Evolutionary conservation across 2,797 vertebrate species (phyloP), one percentile per base, ranked within the genome.

Genomic region (Chiroxiphia lanceolata): DNA sequence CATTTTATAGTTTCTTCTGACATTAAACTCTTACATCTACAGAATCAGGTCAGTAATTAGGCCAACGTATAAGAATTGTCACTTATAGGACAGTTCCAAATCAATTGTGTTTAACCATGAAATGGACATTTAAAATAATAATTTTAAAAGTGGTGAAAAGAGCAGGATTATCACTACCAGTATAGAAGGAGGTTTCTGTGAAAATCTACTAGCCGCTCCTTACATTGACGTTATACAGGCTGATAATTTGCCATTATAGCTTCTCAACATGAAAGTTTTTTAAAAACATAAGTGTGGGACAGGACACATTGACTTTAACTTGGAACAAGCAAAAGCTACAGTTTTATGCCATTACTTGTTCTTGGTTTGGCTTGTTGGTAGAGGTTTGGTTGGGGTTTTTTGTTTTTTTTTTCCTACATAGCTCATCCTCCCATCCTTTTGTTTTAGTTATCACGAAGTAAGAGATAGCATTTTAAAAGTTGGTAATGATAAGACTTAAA

Each of bases 11-110:
- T 59, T 81, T 61, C n/a, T 44, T 59, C 69, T 83, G 61, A 40
- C 34, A 12, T 80, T 89, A 50, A 93, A 77, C 25, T 76, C 57
- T 23, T 60, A 40, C 9, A 38, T 42, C 68, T 82, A 13, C 45
- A 72, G 80, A 96, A 95, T 81, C 69, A 69, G 93, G 87, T 96
- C 92, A 96, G 27, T 87, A 96, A 96, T 93, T 83, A 95, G 95
- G 93, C n/a, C 90, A 88, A 42, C 3, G 0, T 38, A 48, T 42
- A 69, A 87, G 79, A 75, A 65, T 44, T 45, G 3, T 75, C 72
- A 23, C 33, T 74, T 91, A 36, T 1, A 88, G 69, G 20, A 48
- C 38, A 48, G 29, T 40, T 91, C 13, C 25, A 69, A 72, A 89
- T 83, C 63, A 48, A 26, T 53, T 68, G 13, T 15, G 13, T 80